These are phyloP conservation scores for Leptinotarsa texana DNA, from an alignment of 1,140 invertebrate genomes.

Conservation along the genomic window DNA sequence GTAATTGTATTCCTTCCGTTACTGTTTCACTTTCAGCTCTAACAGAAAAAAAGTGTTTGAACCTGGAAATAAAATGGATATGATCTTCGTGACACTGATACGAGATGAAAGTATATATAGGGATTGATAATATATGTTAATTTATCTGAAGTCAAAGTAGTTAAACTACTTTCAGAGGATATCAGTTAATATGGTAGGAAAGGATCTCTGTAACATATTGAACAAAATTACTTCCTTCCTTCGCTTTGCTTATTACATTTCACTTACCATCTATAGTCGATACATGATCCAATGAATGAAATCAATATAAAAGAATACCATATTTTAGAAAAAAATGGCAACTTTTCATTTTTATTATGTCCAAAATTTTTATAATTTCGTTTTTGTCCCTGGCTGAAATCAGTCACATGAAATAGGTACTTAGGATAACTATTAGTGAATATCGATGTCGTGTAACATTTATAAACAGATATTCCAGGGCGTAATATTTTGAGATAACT, in stretches of 20 bases:
- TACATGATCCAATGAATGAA: slow-evolving; percentile 45
- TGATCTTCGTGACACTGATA: too few species aligned
- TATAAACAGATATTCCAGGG: slow-evolving; percentile 1
- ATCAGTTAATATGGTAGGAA: too few species aligned
- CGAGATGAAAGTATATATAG: too few species aligned
- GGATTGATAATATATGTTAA: too few species aligned
- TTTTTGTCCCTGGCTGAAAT: slow-evolving; percentile 23
- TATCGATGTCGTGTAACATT: slow-evolving; percentile 7
- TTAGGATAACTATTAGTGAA: neutral
- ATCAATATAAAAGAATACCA: slow-evolving; percentile 54
- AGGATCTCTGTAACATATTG: too few species aligned
- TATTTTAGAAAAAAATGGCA: slow-evolving; percentile 52
- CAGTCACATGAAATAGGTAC: neutral
- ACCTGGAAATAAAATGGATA: slow-evolving; percentile 37
- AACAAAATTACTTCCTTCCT: too few species aligned
- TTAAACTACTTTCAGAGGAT: too few species aligned
- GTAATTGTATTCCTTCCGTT: slow-evolving; percentile 45
- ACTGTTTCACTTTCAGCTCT: slow-evolving; percentile 52
- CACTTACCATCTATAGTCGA: slow-evolving; percentile 55
- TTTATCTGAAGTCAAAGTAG: too few species aligned
- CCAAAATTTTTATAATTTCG: slow-evolving; percentile 61
- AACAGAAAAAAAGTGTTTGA: slow-evolving; percentile 53
- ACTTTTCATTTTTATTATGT: slow-evolving; percentile 54
- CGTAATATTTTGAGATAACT: slow-evolving; percentile 10
- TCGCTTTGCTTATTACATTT: too few species aligned